A percentile compares a stretch with the other conserved stretches of the same genome.
These are phyloP conservation scores for Notechis scutatus DNA, from an alignment of 2,113 vertebrate genomes.

Conservation along the genomic window DNA sequence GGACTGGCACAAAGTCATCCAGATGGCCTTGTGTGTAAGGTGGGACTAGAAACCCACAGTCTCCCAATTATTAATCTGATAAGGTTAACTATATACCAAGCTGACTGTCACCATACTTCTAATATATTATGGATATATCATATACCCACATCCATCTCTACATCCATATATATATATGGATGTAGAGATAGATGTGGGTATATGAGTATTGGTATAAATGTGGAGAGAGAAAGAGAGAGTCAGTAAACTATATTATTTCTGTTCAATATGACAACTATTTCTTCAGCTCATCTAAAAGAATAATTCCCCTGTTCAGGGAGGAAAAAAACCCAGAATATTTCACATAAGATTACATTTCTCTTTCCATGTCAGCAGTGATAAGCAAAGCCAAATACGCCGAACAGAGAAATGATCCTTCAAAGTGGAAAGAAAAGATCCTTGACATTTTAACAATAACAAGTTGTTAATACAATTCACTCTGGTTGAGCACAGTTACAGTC, in stretches of 20 bases:
- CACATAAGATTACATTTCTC: conserved; percentile 61
- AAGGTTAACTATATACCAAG: background rate
- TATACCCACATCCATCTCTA: too few relatives aligned
- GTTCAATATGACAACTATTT: conserved; percentile 40
- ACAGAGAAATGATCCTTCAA: conserved; percentile 66
- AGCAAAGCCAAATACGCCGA: conserved; percentile 60
- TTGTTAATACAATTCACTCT: conserved; percentile 70
- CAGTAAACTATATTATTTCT: conserved; percentile 40
- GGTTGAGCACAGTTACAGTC: conserved; percentile 63
- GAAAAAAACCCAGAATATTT: conserved; percentile 49
- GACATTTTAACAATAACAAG: conserved; percentile 71
- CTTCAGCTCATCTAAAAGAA: conserved; percentile 55
- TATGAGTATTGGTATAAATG: too few relatives aligned
- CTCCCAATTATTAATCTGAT: background rate
- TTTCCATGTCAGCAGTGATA: conserved; percentile 58
- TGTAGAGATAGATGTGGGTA: background rate
- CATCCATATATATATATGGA: background rate
- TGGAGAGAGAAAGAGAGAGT: background rate
- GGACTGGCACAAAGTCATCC: background rate
- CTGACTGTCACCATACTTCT: background rate
- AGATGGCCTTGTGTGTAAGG: background rate
- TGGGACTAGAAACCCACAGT: background rate
- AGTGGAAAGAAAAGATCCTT: conserved; percentile 67
- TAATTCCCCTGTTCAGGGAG: conserved; percentile 44
- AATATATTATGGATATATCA: background rate